Evolutionary conservation across 2,797 vertebrate species (phyloP).

Genomic region (Antennarius maculatus): DNA sequence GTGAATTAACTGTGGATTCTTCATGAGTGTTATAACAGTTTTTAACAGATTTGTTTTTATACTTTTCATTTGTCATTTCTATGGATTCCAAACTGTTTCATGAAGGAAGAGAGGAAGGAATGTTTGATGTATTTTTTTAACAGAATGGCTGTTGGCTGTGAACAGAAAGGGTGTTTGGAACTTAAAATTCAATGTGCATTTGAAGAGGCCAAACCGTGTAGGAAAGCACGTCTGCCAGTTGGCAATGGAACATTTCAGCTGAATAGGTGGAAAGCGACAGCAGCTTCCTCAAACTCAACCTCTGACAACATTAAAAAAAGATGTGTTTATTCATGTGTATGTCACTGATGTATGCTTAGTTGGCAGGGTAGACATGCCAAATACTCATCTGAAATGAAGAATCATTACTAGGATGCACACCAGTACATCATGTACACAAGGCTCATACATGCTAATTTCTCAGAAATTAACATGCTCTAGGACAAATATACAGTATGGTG

Average conservation of each 20-base stretch:
- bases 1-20: not conserved
- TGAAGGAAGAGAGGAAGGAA: conserved; percentile 21
- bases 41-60: too few relatives aligned
- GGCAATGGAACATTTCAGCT: conserved; percentile 56
- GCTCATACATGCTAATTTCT: conserved; percentile 17
- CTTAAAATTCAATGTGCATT: conserved; percentile 35
- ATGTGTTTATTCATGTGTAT: conserved; percentile 16
- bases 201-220: conserved; percentile 53
- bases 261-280: conserved; percentile 18
- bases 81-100: not conserved
- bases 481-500: not conserved
- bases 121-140: not conserved
- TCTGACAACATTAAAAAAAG: conserved; percentile 55
- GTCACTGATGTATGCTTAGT: conserved; percentile 42
- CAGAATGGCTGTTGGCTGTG: not conserved
- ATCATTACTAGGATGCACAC: conserved; percentile 25
- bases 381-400: conserved; percentile 49
- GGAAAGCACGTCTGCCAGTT: conserved; percentile 52
- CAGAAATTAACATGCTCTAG: not conserved
- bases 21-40: not conserved
- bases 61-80: too few relatives aligned
- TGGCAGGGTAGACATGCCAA: conserved; percentile 51
- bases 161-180: not conserved
- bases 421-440: conserved; percentile 19
- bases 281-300: conserved; percentile 54